A percentile compares a stretch with the other conserved stretches of the same genome.
Conservation (phyloP, 2,797 vertebrate species). For the Thaleichthys pacificus region DNA sequence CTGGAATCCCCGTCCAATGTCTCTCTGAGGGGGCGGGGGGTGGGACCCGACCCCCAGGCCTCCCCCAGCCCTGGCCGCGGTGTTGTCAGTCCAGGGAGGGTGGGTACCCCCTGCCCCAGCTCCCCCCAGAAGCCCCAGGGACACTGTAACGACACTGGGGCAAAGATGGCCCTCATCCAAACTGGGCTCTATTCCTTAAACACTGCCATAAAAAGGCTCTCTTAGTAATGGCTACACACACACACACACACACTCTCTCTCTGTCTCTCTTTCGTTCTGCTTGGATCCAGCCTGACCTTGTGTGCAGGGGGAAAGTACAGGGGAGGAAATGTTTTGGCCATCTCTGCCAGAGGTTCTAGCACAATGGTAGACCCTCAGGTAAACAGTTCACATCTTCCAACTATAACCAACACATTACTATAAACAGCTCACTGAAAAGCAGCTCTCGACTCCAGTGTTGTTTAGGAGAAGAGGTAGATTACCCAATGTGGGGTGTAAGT, state of each 20-base stretch:
- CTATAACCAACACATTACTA: slow-evolving; percentile 22
- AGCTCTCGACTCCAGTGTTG: background rate
- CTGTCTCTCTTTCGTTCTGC: background rate
- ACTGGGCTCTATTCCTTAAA: slow-evolving; percentile 24
- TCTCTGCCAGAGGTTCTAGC: slow-evolving; percentile 11
- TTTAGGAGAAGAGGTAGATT: background rate
- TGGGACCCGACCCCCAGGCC: background rate
- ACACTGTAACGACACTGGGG: slow-evolving; percentile 22
- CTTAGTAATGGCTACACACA: slow-evolving; percentile 16
- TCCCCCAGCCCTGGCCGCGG: background rate
- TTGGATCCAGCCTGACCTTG: background rate
- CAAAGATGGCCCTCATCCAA: slow-evolving; percentile 15
- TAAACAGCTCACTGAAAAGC: slow-evolving; percentile 19
- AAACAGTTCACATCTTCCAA: slow-evolving; percentile 27
- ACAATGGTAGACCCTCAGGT: slow-evolving; percentile 19
- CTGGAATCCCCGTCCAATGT: slow-evolving; percentile 8
- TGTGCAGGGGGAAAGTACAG: slow-evolving; percentile 11
- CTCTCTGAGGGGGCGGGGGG: slow-evolving; percentile 6
- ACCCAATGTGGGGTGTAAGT: slow-evolving; percentile 12
- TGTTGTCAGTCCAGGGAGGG: slow-evolving; percentile 28
- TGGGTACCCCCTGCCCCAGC: slow-evolving; percentile 13
- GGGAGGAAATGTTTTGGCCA: slow-evolving; percentile 14
- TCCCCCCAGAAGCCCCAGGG: slow-evolving; percentile 15
- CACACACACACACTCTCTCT: background rate
- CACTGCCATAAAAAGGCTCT: slow-evolving; percentile 22